Evolutionary conservation across 2,113 vertebrate species (phyloP).

Genomic region (Hyperopisus bebe): DNA sequence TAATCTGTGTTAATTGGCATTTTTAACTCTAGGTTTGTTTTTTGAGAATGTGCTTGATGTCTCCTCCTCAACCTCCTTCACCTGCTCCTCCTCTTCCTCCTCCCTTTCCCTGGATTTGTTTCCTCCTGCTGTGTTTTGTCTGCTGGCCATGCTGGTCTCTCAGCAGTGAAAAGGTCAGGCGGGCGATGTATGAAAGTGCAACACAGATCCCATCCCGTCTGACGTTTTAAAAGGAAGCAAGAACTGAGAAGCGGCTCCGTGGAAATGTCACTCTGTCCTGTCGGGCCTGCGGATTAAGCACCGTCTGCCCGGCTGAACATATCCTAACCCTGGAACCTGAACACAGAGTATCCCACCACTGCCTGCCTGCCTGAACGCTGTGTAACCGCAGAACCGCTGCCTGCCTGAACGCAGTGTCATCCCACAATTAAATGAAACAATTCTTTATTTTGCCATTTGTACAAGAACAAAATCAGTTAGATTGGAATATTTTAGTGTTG

Average conservation of each 20-base stretch:
- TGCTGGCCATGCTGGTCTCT: neutral
- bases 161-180: neutral
- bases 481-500: neutral
- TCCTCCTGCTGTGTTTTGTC: neutral
- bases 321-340: neutral
- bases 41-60: neutral
- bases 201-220: neutral
- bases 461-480: neutral
- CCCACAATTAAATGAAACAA: neutral
- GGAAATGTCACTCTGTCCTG: neutral
- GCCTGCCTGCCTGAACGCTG: neutral
- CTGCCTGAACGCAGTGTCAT: neutral
- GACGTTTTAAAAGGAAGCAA: neutral
- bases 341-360: neutral
- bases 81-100: neutral
- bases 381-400: neutral
- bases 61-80: neutral
- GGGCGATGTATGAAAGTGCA: neutral
- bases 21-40: neutral
- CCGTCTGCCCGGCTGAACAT: neutral
- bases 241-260: neutral
- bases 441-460: neutral
- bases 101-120: neutral
- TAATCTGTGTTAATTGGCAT: neutral
- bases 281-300: neutral